Base-by-base conservation (phyloP, 2,113 vertebrate species). In the Morone chrysops region DNA sequence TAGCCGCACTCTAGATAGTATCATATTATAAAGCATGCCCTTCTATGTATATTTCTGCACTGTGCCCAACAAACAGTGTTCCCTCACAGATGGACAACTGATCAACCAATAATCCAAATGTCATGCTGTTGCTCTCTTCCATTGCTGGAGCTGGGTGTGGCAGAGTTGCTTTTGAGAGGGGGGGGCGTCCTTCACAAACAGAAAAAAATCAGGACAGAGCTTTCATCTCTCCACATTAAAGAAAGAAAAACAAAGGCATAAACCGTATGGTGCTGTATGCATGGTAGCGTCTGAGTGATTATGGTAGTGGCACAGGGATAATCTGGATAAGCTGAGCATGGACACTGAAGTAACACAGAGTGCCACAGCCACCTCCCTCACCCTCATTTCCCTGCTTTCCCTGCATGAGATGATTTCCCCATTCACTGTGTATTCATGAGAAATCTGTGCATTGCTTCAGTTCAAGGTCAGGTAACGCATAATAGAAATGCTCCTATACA, bases 301-400 rank as follows among this genome's bases (percentile, higher is more conserved):
- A 88, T 25, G 70, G 79, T 53, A 36, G 83, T 78, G 73, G 83
- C 81, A 71, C 47, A 68, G 72, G 86, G 87, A 92, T 93, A 87
- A 94, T 91, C 89, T 87, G 83, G 89, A 92, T 90, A 85, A 93
- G 53, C 78, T 47, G 61, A 80, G 87, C 57, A 60, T 67, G 59
- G 75, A 80, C 66, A 78, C 59, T 81, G 60, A 78, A 60, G 79
- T 71, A 72, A 68, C 56, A 82, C 54, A 70, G 13, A 69, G 41
- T 18, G 48, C 75, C 59, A 47, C 69, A 45, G 73, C 43, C 54
- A 38, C 56, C 31, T 50, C 56, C 57, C 25, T 56, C 41, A 74
- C 40, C 40, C 72, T 65, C 50, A 17, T 31, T 63, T 54, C 38
- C 43, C 56, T 36, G 75, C 50, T 78, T 57, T 41, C 60, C 9